Base-by-base conservation (phyloP, 1,140 invertebrate species). In the Brachionus calyciflorus region DNA sequence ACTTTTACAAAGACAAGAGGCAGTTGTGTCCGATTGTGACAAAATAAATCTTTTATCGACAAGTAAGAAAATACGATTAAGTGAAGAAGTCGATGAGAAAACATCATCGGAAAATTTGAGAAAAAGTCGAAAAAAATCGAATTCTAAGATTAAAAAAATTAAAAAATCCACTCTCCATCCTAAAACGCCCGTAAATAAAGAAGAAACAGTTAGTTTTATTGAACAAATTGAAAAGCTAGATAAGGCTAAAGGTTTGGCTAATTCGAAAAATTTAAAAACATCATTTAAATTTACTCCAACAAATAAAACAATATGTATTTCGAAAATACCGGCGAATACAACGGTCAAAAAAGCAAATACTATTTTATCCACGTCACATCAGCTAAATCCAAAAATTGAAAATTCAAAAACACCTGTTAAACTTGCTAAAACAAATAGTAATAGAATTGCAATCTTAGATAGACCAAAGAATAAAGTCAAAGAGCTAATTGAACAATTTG, bases 231-330 rank as follows among this genome's bases (percentile, higher is more conserved):
- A 41, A 44, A 65, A 65, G 24, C 24, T 65, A 1, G 60, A 65
- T 3, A 46, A 65, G 24, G 24, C 12, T 5, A 41, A 65, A 41
- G 37, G 40, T 6, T 24, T 44, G 10, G 4, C 19, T 17, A 7
- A 28, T 40, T 21, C 28, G 19, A 65, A 65, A 65, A 65, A 44
- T 65, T 26, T 44, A 44, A 44, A 41, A 46, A 65, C 40, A 21
- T 65, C 60, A 14, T 65, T 65, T 24, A 65, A 65, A 44, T 65
- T 65, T 44, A 65, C 60, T 12, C 55, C 55, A 37, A 21, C 55
- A 17, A 60, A 37, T 21, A 60, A 60, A 60, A 60, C 55, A 19
- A 60, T 60, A 33, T 60, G 55, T 9, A 60, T 65, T 46, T 41
- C 40, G 1, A 65, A 65, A 65, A 65, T 65, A 30, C 60, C 60